A percentile compares a stretch with the other conserved stretches of the same genome.
phyloP scores from a whole-genome alignment of 2,113 vertebrate genomes.

The Ifrita kowaldi region DNA sequence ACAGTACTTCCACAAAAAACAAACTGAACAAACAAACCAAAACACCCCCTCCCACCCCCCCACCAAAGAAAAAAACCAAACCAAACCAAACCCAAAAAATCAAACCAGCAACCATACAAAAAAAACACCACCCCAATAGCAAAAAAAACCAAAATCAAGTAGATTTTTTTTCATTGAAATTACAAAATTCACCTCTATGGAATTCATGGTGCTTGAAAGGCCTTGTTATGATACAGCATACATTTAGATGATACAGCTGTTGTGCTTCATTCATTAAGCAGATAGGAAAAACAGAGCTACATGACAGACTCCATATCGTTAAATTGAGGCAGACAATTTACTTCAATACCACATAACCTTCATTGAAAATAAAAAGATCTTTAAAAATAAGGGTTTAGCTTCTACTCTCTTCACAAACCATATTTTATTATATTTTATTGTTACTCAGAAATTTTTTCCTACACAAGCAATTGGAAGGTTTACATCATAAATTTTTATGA shows the following conservation, averaged over 20 bases:
- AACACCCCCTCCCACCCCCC: accelerated
- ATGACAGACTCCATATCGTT: neutral
- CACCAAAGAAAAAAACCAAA: accelerated
- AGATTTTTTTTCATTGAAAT: neutral
- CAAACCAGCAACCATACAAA: neutral
- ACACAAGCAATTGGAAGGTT: conserved; percentile 18
- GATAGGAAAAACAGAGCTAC: neutral
- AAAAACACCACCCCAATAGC: neutral
- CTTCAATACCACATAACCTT: neutral
- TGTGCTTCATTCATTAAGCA: conserved; percentile 1
- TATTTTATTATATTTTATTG: conserved; percentile 44
- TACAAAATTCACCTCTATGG: neutral
- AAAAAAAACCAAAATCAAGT: neutral
- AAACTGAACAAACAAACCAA: accelerated
- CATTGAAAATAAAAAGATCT: neutral
- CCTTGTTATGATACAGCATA: neutral
- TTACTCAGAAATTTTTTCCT: neutral
- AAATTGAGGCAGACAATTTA: neutral
- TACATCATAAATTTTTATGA: conserved; percentile 63
- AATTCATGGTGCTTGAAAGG: neutral
- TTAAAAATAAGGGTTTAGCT: conserved; percentile 42
- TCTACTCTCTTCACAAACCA: conserved; percentile 4
- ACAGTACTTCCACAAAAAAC: neutral
- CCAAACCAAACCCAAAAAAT: neutral
- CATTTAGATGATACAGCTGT: neutral